Conservation (phyloP, 2,888 invertebrate species). For the Drosophila helvetica region DNA sequence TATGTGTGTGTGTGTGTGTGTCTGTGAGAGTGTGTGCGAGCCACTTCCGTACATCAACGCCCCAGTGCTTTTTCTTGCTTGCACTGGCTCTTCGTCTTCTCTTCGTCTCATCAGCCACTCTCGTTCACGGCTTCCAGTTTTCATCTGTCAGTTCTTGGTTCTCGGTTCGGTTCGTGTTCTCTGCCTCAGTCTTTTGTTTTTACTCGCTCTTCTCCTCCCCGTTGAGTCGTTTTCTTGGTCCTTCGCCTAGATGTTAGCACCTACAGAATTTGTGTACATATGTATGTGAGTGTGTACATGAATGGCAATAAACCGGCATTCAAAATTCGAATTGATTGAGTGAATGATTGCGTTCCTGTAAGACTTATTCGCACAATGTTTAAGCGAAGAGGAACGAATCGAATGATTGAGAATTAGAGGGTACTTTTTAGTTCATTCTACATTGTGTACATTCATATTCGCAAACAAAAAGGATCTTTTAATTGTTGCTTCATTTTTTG, state of each 20-base stretch:
- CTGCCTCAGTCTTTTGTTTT: conserved; percentile 74
- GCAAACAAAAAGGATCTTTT: no score
- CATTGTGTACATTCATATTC: no score
- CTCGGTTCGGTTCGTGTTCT: conserved; percentile 67
- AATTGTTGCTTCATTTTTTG: not conserved
- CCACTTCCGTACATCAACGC: conserved; percentile 67
- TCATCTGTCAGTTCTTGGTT: conserved; percentile 34
- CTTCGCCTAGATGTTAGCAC: not conserved
- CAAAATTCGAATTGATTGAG: no score
- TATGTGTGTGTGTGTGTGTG: conserved; percentile 17
- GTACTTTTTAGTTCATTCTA: not conserved
- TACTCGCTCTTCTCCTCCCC: conserved; percentile 30
- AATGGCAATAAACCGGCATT: no score
- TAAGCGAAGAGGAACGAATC: no score
- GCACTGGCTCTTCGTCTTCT: conserved; percentile 1
- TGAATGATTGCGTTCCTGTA: no score
- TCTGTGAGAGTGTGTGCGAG: conserved; percentile 56
- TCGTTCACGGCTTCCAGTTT: not conserved
- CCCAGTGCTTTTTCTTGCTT: conserved; percentile 23
- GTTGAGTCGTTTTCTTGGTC: not conserved
- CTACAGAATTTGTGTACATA: not conserved
- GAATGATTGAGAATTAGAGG: no score
- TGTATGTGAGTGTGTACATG: not conserved
- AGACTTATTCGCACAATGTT: no score
- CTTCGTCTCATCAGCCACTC: not conserved